phyloP scores from a whole-genome alignment of 2,113 vertebrate species.

The Nesospiza acunhae region DNA sequence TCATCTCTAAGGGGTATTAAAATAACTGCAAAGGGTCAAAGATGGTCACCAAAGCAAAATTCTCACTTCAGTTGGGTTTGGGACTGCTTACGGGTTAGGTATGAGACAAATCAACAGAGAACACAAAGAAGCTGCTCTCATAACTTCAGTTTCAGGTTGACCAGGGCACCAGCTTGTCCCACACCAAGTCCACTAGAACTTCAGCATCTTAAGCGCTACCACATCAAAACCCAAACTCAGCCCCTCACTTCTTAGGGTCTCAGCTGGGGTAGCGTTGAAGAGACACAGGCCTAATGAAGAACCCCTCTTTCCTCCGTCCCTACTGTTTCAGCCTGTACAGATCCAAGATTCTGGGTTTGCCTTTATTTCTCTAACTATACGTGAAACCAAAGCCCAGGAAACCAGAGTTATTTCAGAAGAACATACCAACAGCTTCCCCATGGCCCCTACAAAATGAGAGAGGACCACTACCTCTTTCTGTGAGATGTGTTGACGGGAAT shows the following conservation, averaged over 20 bases:
- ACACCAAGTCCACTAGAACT: neutral
- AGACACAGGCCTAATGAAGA: neutral
- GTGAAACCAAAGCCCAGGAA: neutral
- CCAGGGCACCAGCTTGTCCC: neutral
- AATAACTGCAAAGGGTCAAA: neutral
- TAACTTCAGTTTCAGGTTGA: neutral
- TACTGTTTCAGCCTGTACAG: neutral
- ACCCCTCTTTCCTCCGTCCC: neutral
- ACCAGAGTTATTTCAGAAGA: neutral
- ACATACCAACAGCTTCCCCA: neutral
- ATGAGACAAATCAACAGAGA: neutral
- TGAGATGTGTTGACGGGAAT: neutral
- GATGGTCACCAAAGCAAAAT: neutral
- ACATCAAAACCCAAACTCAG: neutral
- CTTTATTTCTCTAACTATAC: neutral
- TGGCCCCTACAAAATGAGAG: neutral
- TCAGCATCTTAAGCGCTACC: neutral
- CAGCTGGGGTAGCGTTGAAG: neutral
- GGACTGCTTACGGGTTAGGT: neutral
- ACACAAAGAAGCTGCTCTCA: neutral
- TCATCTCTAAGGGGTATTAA: neutral
- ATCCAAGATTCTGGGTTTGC: neutral
- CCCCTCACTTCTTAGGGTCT: neutral
- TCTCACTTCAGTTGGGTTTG: neutral
- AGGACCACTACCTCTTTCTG: constrained; percentile 39